These are phyloP conservation scores for Xanthorhoe spadicearia DNA, from an alignment of 2,888 invertebrate genomes.

Conservation along the genomic window DNA sequence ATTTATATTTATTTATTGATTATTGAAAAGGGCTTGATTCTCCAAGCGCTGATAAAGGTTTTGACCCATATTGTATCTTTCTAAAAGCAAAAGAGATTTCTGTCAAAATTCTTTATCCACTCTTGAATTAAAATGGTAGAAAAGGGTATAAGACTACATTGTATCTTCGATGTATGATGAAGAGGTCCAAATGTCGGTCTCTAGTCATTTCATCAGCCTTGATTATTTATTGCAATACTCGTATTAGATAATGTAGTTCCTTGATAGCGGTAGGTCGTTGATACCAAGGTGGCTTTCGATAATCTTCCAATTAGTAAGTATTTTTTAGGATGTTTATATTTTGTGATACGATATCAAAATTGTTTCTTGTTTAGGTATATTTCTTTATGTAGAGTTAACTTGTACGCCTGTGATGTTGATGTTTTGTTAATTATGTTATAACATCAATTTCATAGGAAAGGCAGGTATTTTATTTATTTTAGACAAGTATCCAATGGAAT, in stretches of 20 bases:
- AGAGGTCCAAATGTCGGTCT: conserved; percentile 31
- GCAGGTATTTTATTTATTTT: conserved; percentile 21
- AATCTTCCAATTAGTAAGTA: conserved; percentile 35
- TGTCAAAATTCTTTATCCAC: background rate
- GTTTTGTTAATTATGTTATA: conserved; percentile 34
- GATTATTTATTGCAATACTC: conserved; percentile 32
- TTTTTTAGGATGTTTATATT: conserved; percentile 28
- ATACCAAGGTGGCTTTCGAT: conserved; percentile 32
- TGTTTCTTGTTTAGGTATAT: conserved; percentile 18
- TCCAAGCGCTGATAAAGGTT: conserved; percentile 2
- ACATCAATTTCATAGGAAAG: conserved; percentile 30
- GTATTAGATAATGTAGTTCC: conserved; percentile 33
- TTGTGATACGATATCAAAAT: conserved; percentile 33
- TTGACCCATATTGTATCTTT: background rate
- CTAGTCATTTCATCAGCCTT: conserved; percentile 19
- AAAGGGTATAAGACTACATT: background rate
- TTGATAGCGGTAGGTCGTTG: conserved; percentile 30
- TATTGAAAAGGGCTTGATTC: conserved; percentile 3
- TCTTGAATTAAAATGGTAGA: background rate
- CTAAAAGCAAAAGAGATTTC: background rate
- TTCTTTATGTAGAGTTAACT: conserved; percentile 13
- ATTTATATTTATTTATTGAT: conserved; percentile 8
- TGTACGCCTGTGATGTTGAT: conserved; percentile 27
- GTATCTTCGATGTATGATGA: conserved; percentile 6
- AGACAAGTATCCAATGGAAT: conserved; percentile 21